Conservation (phyloP, 2,113 vertebrate genomes). For the Engystomops pustulosus region DNA sequence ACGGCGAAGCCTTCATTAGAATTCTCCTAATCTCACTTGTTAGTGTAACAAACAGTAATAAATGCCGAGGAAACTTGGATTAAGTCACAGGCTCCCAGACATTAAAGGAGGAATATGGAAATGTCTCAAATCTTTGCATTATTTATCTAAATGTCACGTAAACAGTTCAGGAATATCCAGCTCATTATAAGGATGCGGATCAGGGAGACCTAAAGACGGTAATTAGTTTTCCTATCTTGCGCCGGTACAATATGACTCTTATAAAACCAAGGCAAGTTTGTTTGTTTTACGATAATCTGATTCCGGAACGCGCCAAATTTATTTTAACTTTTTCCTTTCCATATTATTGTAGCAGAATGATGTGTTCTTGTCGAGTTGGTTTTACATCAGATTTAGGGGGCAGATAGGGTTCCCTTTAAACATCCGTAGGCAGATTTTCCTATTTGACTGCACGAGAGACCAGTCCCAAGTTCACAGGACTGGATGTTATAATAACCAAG, state of each 20-base stretch:
- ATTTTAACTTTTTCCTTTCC: background rate
- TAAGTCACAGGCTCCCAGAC: slow-evolving; percentile 79
- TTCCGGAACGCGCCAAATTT: background rate
- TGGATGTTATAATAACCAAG: no score
- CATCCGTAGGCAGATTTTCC: no score
- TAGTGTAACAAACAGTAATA: slow-evolving; percentile 88
- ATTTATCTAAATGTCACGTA: slow-evolving; percentile 88
- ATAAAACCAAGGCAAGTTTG: slow-evolving; percentile 15
- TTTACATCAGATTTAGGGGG: background rate
- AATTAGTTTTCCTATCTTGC: slow-evolving; percentile 52
- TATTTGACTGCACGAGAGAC: no score
- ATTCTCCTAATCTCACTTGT: slow-evolving; percentile 93
- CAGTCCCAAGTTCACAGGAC: no score
- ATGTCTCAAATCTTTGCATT: slow-evolving; percentile 80
- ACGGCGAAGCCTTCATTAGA: slow-evolving; percentile 89
- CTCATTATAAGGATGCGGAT: slow-evolving; percentile 72
- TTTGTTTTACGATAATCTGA: slow-evolving; percentile 9
- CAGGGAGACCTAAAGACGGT: background rate
- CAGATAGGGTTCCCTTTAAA: no score
- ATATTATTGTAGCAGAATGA: background rate
- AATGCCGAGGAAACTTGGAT: slow-evolving; percentile 84
- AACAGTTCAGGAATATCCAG: slow-evolving; percentile 74
- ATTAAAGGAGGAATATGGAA: slow-evolving; percentile 82
- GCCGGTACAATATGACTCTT: slow-evolving; percentile 27
- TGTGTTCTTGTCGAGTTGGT: background rate